A percentile compares a stretch with the other conserved stretches of the same genome.
Conservation (phyloP, 2,113 vertebrate species). For the Bufo bufo region DNA sequence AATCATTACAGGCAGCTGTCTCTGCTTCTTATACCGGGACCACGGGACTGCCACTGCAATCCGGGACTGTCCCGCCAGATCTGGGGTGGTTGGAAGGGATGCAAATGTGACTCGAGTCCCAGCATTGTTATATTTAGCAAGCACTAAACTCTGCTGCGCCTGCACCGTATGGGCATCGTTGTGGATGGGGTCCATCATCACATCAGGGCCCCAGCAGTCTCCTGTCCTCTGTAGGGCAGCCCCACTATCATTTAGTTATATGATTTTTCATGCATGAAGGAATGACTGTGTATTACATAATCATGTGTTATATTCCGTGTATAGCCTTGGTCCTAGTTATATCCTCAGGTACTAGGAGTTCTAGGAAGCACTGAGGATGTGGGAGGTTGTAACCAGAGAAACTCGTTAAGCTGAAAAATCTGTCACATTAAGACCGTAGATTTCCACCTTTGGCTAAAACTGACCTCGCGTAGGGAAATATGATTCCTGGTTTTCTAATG, state of each 20-base stretch:
- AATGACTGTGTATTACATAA: background rate
- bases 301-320: background rate
- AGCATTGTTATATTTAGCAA: background rate
- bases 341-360: background rate
- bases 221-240: no score
- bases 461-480: background rate
- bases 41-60: no score
- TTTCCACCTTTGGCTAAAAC: conserved; percentile 10
- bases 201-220: background rate
- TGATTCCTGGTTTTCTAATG: background rate
- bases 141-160: no score
- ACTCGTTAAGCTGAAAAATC: background rate
- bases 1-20: no score
- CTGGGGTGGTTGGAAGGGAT: no score
- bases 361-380: conserved; percentile 9
- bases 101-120: background rate
- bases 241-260: background rate
- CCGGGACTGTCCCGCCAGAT: no score
- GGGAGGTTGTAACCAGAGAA: conserved; percentile 37
- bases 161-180: background rate
- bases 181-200: background rate
- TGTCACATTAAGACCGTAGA: background rate
- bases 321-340: conserved; percentile 20
- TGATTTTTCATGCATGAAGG: background rate
- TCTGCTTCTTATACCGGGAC: no score